These are phyloP conservation scores for Idaea aversata DNA, from an alignment of 2,888 invertebrate species.

Conservation along the genomic window DNA sequence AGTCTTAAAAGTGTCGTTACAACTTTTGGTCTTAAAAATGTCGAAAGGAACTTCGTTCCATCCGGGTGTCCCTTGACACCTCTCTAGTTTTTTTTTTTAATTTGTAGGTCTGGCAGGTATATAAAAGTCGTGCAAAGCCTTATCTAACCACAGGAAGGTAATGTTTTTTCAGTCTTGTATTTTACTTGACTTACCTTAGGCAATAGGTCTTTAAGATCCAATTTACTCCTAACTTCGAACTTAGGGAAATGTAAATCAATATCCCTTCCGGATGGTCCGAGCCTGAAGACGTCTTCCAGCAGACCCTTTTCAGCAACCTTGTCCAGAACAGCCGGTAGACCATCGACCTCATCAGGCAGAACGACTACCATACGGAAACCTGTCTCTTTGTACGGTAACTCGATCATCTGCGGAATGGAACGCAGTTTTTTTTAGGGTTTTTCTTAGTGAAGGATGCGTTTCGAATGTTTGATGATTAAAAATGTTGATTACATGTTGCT, in stretches of 20 bases:
- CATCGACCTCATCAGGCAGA: conserved; percentile 49
- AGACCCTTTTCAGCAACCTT: conserved; percentile 44
- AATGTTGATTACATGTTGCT: too few relatives aligned
- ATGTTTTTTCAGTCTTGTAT: too few relatives aligned
- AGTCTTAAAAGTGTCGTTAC: too few relatives aligned
- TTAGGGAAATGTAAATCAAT: conserved; percentile 49
- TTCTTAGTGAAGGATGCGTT: background rate
- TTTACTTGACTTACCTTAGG: conserved; percentile 39
- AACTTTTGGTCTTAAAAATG: too few relatives aligned
- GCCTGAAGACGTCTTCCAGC: conserved; percentile 41
- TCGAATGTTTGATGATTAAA: background rate
- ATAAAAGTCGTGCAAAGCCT: too few relatives aligned
- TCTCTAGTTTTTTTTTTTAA: too few relatives aligned
- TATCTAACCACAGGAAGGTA: too few relatives aligned
- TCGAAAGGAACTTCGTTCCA: too few relatives aligned
- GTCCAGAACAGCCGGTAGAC: conserved; percentile 43
- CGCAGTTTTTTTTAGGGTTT: background rate
- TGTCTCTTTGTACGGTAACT: conserved; percentile 52
- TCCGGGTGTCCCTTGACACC: too few relatives aligned
- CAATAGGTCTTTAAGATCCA: conserved; percentile 45
- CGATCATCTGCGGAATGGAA: conserved; percentile 41
- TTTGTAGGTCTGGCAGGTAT: too few relatives aligned
- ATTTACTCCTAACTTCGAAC: conserved; percentile 46
- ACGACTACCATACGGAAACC: conserved; percentile 57
- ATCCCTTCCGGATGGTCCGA: conserved; percentile 32